Evolutionary conservation across 2,888 invertebrate genomes (phyloP), one percentile per base, ranked within the genome.

Genomic region (Heteromyza rotundicornis): DNA sequence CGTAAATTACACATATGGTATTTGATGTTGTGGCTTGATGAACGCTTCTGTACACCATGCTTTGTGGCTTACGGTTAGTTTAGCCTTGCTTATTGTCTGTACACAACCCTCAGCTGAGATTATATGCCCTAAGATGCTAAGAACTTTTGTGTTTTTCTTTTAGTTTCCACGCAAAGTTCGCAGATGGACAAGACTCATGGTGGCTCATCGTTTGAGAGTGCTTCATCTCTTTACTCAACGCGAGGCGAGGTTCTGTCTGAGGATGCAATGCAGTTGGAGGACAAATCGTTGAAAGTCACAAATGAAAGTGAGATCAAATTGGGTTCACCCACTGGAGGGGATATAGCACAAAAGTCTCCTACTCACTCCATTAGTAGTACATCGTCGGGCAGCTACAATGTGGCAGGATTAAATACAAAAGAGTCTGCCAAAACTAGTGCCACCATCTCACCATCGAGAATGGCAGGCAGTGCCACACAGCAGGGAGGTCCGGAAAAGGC

Each of bases 201-300:
- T 64, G 92, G 92, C 23, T 92, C 92, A 68, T 93, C 93, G n/a
- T 92, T 94, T 81, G 94, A 94, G 82, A 93, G 93, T 80, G 92
- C 91, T 65, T 92, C 92, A 61, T 92, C 92, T 47, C 85, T 92
- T 63, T 92, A 92, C 81, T 92, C 92, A 68, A 90, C 92, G 36
- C 87, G 90, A 66, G 90, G 89, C 66, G 91, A 92, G 78, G 88
- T 88, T 65, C 66, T 79, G 2, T 85, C 85, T 47, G 90, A 90
- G 77, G 89, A 90, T 73, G 85, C 87, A 80, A 84, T 89, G 52
- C 86, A 88, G 49, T 66, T 69, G 5, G 76, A 77, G 19, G 80
- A 77, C 47, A 60, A 67, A 1, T 12, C 64, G 0, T 32, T 16
- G 1, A 70, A 64, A 19, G 1, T 19, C 12, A 54, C 22, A 47